These are phyloP conservation scores for Nomada fabriciana DNA, from an alignment of 2,888 invertebrate species.

Conservation along the genomic window DNA sequence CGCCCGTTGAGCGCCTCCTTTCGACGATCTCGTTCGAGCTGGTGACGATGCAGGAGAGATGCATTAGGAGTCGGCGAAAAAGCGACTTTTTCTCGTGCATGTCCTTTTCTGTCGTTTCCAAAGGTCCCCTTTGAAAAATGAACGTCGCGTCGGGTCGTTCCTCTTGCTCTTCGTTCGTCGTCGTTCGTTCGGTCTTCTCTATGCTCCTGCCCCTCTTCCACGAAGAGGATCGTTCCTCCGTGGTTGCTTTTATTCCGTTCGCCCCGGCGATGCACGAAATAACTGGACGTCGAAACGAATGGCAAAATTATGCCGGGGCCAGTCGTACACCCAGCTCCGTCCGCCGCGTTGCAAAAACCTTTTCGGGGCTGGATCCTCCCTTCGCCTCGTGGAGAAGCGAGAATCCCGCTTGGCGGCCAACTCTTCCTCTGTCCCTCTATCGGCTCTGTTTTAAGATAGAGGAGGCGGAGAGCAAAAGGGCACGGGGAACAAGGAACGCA, in stretches of 20 bases:
- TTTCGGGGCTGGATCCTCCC: conserved; percentile 37
- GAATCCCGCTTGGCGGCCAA: conserved; percentile 11
- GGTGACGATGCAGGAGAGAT: not conserved
- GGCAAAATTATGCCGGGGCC: conserved; percentile 62
- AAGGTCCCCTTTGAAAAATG: conserved; percentile 3
- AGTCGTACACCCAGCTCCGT: conserved; percentile 33
- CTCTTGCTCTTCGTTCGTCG: conserved; percentile 36
- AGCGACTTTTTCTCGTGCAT: conserved; percentile 45
- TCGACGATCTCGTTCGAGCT: not conserved
- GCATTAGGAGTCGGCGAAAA: conserved; percentile 49
- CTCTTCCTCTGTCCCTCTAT: conserved; percentile 3
- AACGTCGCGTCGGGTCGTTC: conserved; percentile 31
- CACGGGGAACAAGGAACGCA: not conserved
- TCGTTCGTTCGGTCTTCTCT: not conserved
- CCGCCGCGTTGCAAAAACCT: conserved; percentile 46
- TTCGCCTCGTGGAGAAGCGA: conserved; percentile 7
- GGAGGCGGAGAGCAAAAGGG: not conserved
- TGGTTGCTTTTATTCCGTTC: conserved; percentile 40
- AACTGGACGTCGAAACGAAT: conserved; percentile 63
- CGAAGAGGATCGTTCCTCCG: conserved; percentile 32
- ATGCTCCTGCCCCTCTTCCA: conserved; percentile 31
- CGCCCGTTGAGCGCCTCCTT: not conserved
- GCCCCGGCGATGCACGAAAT: conserved; percentile 41
- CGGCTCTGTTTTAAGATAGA: not conserved
- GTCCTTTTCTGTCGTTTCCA: not conserved